Conservation (phyloP, 1,140 invertebrate species). For the Leptestheria dahalacensis region DNA sequence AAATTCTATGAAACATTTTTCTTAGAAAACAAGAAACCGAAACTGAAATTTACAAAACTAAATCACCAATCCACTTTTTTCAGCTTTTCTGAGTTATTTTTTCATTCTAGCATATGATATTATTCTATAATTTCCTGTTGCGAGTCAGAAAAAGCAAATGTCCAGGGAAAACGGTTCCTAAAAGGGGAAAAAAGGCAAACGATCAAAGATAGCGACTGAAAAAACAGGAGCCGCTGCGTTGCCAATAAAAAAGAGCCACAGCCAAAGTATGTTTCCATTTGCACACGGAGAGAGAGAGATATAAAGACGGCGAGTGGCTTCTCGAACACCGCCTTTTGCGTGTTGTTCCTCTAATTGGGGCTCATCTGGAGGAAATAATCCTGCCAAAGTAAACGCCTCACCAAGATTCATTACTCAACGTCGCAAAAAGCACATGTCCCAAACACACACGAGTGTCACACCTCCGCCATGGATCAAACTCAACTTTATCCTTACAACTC, state of each 20-base stretch:
- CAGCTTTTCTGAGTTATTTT: not conserved
- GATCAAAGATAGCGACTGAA: not conserved
- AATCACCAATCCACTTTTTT: not conserved
- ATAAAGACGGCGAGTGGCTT: too few species aligned
- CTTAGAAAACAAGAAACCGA: not conserved
- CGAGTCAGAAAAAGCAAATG: not conserved
- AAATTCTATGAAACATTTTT: constrained; percentile 15
- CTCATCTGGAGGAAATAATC: too few species aligned
- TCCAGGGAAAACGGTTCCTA: not conserved
- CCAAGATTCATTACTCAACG: not conserved
- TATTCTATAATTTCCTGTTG: too few species aligned
- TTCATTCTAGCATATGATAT: too few species aligned
- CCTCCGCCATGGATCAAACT: too few species aligned
- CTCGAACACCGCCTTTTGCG: not conserved
- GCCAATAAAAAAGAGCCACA: too few species aligned
- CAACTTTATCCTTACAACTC: too few species aligned
- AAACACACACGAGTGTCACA: too few species aligned
- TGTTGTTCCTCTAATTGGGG: not conserved
- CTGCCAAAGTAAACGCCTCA: not conserved
- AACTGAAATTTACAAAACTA: not conserved
- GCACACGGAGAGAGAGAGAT: too few species aligned
- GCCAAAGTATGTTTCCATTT: too few species aligned
- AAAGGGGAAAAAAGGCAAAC: not conserved
- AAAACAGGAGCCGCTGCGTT: too few species aligned
- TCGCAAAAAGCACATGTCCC: too few species aligned